Conservation (phyloP, 1,140 invertebrate species). For the Microplitis demolitor region DNA sequence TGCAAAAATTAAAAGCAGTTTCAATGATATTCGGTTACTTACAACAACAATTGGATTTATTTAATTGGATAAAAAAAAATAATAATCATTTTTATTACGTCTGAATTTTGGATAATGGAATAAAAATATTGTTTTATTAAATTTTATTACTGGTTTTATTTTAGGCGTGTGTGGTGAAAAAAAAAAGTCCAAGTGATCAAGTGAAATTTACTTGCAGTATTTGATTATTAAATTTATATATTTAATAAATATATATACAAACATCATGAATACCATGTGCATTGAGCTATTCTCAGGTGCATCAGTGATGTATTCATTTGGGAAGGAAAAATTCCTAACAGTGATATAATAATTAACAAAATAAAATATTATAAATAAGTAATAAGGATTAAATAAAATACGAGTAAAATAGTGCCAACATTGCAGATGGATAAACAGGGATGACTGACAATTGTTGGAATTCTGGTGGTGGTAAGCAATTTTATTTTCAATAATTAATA, state of each 20-base stretch:
- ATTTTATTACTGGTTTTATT: not conserved
- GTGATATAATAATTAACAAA: slow-evolving; percentile 44
- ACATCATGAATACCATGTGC: slow-evolving; percentile 25
- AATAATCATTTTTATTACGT: not conserved
- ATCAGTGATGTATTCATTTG: slow-evolving; percentile 35
- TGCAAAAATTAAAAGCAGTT: not conserved
- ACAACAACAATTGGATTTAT: slow-evolving; percentile 4
- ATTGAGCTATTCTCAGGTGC: slow-evolving; percentile 30
- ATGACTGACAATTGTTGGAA: slow-evolving; percentile 70
- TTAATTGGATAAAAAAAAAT: slow-evolving; percentile 9
- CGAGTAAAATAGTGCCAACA: slow-evolving; percentile 55
- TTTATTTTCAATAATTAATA: not conserved
- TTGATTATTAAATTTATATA: not conserved
- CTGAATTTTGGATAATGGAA: too few species aligned
- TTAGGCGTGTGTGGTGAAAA: not conserved
- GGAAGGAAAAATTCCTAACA: slow-evolving; percentile 34
- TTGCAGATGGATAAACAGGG: slow-evolving; percentile 63
- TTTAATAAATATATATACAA: not conserved
- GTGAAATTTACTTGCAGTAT: not conserved
- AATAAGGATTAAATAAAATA: slow-evolving; percentile 3
- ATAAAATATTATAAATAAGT: not conserved
- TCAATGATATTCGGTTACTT: not conserved
- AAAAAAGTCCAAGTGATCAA: not conserved
- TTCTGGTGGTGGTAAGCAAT: slow-evolving; percentile 67
- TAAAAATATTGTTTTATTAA: too few species aligned